These are phyloP conservation scores for Amblyopsis hoosieri DNA, from an alignment of 2,797 vertebrate genomes.

Conservation along the genomic window DNA sequence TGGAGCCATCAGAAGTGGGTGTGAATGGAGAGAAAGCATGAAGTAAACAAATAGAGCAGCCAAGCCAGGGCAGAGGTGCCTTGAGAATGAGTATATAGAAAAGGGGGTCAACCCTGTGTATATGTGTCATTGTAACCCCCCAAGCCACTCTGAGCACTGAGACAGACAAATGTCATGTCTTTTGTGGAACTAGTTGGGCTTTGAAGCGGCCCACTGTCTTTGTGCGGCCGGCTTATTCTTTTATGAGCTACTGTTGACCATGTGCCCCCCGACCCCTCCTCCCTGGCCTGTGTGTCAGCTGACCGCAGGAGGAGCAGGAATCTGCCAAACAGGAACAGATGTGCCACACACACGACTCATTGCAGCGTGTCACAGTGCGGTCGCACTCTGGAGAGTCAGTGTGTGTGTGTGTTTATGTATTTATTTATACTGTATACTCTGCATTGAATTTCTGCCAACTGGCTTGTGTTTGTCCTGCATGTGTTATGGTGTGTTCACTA, in stretches of 20 bases:
- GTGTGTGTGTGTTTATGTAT: not conserved
- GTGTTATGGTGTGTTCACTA: constrained; percentile 69
- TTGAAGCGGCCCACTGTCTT: constrained; percentile 83
- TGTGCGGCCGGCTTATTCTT: constrained; percentile 82
- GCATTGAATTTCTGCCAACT: constrained; percentile 34
- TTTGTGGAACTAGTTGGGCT: constrained; percentile 78
- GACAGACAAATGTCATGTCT: constrained; percentile 89
- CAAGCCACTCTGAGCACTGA: constrained; percentile 76
- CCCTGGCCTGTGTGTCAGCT: constrained; percentile 49
- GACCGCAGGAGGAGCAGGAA: constrained; percentile 60
- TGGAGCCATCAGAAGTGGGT: constrained; percentile 87
- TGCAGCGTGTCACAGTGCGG: constrained; percentile 47
- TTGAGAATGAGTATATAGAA: constrained; percentile 72
- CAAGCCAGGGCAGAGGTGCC: constrained; percentile 64
- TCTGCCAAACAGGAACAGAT: constrained; percentile 65
- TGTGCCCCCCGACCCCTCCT: constrained; percentile 57
- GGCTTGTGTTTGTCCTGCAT: constrained; percentile 60
- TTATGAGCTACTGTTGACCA: constrained; percentile 81
- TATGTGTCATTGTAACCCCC: constrained; percentile 74
- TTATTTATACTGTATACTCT: not conserved
- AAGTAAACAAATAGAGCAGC: constrained; percentile 84
- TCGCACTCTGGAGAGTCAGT: constrained; percentile 22
- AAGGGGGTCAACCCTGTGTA: constrained; percentile 78
- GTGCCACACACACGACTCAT: constrained; percentile 63
- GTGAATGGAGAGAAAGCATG: constrained; percentile 78